Evolutionary conservation across 2,888 invertebrate genomes (phyloP).

Genomic region (Ceratothoa steindachneri): DNA sequence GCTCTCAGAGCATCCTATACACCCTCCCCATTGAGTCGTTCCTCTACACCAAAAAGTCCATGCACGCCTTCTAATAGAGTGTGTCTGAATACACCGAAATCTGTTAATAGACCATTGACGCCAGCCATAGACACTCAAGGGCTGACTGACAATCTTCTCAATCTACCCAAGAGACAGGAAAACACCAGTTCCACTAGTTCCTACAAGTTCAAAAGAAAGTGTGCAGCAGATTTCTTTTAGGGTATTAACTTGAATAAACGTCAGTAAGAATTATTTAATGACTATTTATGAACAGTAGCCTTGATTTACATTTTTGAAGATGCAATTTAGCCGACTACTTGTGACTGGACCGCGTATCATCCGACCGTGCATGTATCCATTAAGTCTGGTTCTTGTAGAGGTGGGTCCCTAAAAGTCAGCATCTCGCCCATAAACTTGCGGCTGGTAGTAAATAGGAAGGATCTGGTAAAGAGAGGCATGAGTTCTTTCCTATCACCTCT

Average conservation of each 20-base stretch:
- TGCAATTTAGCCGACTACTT: no score
- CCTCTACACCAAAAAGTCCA: neutral
- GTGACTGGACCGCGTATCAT: no score
- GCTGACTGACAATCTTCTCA: conserved; percentile 35
- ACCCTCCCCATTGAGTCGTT: conserved; percentile 62
- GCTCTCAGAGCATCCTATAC: conserved; percentile 60
- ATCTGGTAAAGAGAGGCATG: no score
- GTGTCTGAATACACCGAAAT: neutral
- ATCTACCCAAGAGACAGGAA: conserved; percentile 26
- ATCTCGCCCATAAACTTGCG: no score
- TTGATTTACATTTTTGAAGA: no score
- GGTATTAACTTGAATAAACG: neutral
- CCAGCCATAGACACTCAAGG: neutral
- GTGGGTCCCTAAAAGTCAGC: no score
- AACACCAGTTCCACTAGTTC: neutral
- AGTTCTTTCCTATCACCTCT: no score
- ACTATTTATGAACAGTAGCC: no score
- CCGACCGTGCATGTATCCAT: no score
- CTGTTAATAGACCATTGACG: neutral
- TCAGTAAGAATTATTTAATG: no score
- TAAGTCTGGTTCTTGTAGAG: no score
- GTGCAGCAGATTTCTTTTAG: conserved; percentile 42
- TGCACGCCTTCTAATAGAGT: neutral
- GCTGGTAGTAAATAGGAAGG: no score
- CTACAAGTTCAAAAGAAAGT: conserved; percentile 7